These are phyloP conservation scores for Timema cristinae DNA, from an alignment of 2,888 invertebrate species.

Conservation along the genomic window DNA sequence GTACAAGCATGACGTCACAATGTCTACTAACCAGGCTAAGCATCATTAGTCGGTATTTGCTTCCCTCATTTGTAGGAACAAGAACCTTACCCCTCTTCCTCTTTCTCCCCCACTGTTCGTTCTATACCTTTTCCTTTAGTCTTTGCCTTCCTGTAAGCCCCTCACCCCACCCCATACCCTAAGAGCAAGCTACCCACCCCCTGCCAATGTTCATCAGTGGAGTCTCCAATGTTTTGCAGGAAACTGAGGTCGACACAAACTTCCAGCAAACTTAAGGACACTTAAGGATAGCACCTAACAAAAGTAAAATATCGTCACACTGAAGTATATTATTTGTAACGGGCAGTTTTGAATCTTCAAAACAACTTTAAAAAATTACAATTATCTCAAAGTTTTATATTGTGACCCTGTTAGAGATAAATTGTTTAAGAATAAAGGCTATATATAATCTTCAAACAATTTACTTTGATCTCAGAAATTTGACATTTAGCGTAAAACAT, in stretches of 20 bases:
- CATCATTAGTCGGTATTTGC: constrained; percentile 32
- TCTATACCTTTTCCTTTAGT: constrained; percentile 17
- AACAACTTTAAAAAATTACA: too few relatives aligned
- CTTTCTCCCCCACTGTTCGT: constrained; percentile 16
- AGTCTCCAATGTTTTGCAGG: constrained; percentile 9
- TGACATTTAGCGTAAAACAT: too few relatives aligned
- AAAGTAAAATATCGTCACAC: too few relatives aligned
- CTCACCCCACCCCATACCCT: too few relatives aligned
- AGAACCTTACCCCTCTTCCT: constrained; percentile 22
- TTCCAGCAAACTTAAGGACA: not conserved
- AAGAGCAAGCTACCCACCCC: constrained; percentile 9
- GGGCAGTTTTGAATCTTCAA: too few relatives aligned
- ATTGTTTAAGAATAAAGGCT: too few relatives aligned
- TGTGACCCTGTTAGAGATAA: too few relatives aligned
- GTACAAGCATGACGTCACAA: constrained; percentile 20
- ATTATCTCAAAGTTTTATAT: too few relatives aligned
- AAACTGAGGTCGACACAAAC: not conserved
- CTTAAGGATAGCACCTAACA: too few relatives aligned
- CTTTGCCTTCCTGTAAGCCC: constrained; percentile 2
- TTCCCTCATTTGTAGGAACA: constrained; percentile 27
- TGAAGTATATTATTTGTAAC: too few relatives aligned
- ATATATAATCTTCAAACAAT: too few relatives aligned
- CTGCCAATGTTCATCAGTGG: constrained; percentile 23
- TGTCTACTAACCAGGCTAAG: constrained; percentile 28
- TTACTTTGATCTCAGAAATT: too few relatives aligned